Evolutionary conservation across 2,113 vertebrate species (phyloP).

Genomic region (Lichenostomus cassidix): DNA sequence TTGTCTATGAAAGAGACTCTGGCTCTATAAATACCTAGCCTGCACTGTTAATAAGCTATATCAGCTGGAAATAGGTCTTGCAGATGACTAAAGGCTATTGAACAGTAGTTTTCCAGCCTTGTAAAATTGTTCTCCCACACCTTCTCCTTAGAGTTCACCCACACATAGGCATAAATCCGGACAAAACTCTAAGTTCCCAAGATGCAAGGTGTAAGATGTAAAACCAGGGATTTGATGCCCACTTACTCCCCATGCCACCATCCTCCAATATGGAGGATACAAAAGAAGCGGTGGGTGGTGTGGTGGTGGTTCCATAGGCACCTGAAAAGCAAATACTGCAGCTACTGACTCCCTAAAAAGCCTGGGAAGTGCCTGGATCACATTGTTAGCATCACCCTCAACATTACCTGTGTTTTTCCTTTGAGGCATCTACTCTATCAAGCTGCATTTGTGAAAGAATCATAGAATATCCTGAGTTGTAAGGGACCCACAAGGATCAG

Average conservation of each 20-base stretch:
- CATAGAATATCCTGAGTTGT: background rate
- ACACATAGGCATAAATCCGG: background rate
- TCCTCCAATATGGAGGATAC: background rate
- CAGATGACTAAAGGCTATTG: slow-evolving; percentile 3
- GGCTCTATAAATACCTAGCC: slow-evolving; percentile 8
- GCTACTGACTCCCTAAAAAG: background rate
- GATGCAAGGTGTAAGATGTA: background rate
- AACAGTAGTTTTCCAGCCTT: background rate
- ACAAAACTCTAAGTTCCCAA: background rate
- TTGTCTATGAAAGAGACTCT: slow-evolving; percentile 13
- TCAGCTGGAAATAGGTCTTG: background rate
- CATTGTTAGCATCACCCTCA: background rate
- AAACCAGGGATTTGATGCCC: background rate
- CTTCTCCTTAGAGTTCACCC: background rate
- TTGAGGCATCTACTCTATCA: background rate
- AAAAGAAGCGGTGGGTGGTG: background rate
- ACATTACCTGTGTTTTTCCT: background rate
- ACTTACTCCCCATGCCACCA: background rate
- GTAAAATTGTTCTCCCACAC: background rate
- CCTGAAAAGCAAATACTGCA: background rate
- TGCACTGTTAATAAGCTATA: background rate
- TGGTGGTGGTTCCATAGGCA: background rate
- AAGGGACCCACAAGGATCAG: background rate
- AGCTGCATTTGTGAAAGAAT: background rate
- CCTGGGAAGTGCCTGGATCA: background rate